These are phyloP conservation scores for Synergus umbraculus DNA, from an alignment of 2,888 invertebrate genomes.

Conservation along the genomic window DNA sequence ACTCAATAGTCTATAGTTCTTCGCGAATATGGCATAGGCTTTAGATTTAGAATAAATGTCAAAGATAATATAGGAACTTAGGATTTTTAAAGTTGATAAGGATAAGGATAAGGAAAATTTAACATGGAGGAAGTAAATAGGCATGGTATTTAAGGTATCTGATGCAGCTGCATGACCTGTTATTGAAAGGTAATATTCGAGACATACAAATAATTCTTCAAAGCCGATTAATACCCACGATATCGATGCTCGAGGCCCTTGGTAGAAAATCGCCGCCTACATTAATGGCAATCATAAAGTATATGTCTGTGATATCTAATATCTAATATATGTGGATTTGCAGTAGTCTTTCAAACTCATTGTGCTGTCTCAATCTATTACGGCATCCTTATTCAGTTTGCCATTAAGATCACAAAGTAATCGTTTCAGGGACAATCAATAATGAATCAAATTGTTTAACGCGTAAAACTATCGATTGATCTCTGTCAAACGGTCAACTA, in stretches of 20 bases:
- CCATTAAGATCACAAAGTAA: not conserved
- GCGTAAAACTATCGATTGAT: too few relatives aligned
- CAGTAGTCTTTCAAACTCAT: conserved; percentile 6
- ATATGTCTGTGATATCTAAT: not conserved
- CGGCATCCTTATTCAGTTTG: not conserved
- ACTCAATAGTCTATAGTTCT: not conserved
- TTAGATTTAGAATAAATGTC: not conserved
- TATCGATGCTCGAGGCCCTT: not conserved
- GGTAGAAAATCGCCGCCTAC: conserved; percentile 25
- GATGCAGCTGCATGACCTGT: conserved; percentile 20
- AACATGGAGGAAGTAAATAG: not conserved
- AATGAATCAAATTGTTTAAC: too few relatives aligned
- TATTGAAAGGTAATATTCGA: conserved; percentile 25
- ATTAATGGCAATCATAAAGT: not conserved
- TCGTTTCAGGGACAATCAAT: not conserved
- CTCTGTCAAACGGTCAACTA: too few relatives aligned
- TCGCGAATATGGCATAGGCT: not conserved
- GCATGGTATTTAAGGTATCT: not conserved
- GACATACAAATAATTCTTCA: conserved; percentile 19
- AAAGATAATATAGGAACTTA: too few relatives aligned
- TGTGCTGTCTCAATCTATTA: not conserved
- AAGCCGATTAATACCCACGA: conserved; percentile 27
- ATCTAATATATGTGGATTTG: conserved; percentile 3
- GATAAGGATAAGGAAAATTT: too few relatives aligned
- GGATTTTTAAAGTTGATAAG: too few relatives aligned